Conservation (phyloP, 53 echinoderm and acorn worm species). For the Patiria pectinifera region DNA sequence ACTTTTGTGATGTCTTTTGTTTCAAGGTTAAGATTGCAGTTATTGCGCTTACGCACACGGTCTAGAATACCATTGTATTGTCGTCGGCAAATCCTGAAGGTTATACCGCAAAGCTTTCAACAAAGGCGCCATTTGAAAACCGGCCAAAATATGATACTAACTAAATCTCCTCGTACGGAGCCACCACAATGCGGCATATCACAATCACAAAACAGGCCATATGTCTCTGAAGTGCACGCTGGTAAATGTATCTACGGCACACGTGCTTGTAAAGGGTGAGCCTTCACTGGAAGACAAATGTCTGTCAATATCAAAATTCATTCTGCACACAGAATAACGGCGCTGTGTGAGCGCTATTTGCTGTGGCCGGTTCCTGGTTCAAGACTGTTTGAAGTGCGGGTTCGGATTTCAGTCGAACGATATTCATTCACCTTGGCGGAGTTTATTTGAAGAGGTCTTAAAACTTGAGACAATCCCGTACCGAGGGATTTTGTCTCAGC, state of each 20-base stretch:
- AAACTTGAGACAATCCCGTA: background rate
- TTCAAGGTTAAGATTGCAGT: background rate
- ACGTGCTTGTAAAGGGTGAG: background rate
- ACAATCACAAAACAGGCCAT: too few species aligned
- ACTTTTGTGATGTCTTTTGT: background rate
- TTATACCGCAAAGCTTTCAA: background rate
- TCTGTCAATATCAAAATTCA: slow-evolving; percentile 21
- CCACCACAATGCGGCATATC: background rate
- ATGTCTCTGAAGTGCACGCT: too few species aligned
- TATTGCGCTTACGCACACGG: background rate
- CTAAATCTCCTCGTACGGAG: background rate
- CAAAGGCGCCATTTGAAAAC: background rate
- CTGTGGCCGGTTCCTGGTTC: background rate
- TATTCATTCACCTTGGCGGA: background rate
- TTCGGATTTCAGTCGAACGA: slow-evolving; percentile 2
- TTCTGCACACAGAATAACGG: slow-evolving; percentile 2
- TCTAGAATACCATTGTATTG: background rate
- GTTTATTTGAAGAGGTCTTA: background rate
- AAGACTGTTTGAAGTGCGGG: slow-evolving; percentile 20
- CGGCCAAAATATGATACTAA: background rate
- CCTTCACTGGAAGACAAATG: background rate
- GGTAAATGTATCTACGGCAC: background rate
- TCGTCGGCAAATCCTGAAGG: background rate
- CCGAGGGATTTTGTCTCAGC: background rate
- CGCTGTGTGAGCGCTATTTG: background rate